Percentiles rank a stretch among this genome's conserved stretches.
phyloP scores from a whole-genome alignment of 2,888 invertebrate genomes.

The Leuctra nigra region DNA sequence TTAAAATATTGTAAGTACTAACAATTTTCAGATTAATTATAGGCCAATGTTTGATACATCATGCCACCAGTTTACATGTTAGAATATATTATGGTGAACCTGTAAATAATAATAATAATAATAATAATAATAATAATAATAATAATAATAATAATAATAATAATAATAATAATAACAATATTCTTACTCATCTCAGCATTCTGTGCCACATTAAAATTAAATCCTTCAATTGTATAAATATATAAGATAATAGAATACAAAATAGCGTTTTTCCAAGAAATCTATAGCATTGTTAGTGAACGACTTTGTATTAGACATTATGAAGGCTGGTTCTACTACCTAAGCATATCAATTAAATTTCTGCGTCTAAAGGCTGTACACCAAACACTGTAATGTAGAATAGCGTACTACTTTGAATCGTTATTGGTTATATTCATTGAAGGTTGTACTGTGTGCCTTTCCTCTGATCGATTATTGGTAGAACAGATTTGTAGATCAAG shows the following conservation, averaged over 20 bases:
- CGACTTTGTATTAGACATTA: background rate
- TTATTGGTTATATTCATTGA: conserved; percentile 1
- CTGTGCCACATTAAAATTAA: conserved; percentile 6
- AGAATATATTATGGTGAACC: no score
- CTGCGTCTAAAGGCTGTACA: conserved; percentile 16
- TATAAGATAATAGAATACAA: background rate
- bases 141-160: no score
- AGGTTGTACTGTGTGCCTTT: conserved; percentile 17
- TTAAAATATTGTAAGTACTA: no score
- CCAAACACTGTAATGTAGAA: conserved; percentile 13
- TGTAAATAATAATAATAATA: no score
- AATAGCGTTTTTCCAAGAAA: conserved; percentile 1
- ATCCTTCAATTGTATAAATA: conserved; percentile 2
- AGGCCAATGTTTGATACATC: no score
- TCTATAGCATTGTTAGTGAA: background rate
- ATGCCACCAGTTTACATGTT: no score
- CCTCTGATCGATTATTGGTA: conserved; percentile 9
- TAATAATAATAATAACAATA: no score
- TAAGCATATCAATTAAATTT: conserved; percentile 18
- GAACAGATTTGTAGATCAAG: conserved; percentile 15
- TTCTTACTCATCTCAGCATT: conserved; percentile 4
- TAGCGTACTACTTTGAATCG: background rate
- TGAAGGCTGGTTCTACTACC: background rate
- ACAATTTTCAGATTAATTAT: no score
- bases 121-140: no score